A percentile compares a stretch with the other conserved stretches of the same genome.
Conservation (phyloP, 2,888 invertebrate species). For the Apodemia zela region DNA sequence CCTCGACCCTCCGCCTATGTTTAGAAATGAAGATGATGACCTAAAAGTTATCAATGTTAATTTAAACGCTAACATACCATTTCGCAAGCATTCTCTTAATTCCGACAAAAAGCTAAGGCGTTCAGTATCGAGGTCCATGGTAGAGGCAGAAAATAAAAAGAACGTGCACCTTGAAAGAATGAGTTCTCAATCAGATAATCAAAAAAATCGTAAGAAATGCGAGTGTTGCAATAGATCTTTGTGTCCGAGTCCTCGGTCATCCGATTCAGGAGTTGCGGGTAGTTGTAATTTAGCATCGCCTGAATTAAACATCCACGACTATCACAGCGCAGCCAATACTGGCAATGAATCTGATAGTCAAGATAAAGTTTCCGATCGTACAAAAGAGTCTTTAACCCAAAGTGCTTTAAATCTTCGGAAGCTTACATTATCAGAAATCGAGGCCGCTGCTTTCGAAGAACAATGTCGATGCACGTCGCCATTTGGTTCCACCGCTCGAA, state of each 20-base stretch:
- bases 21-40: slow-evolving; percentile 70
- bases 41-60: slow-evolving; percentile 67
- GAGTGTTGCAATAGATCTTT: slow-evolving; percentile 82
- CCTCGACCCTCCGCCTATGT: slow-evolving; percentile 82
- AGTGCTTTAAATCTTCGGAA: slow-evolving; percentile 56
- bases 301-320: slow-evolving; percentile 78
- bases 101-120: slow-evolving; percentile 80
- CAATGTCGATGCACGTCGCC: slow-evolving; percentile 87
- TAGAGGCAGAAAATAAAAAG: slow-evolving; percentile 61
- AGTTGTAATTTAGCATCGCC: slow-evolving; percentile 88
- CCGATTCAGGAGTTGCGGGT: slow-evolving; percentile 92
- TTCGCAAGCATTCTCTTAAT: slow-evolving; percentile 80
- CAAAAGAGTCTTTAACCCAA: slow-evolving; percentile 52
- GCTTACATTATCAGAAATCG: slow-evolving; percentile 79
- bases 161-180: slow-evolving; percentile 57
- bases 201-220: slow-evolving; percentile 62
- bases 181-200: slow-evolving; percentile 69
- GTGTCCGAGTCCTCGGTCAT: slow-evolving; percentile 86
- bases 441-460: slow-evolving; percentile 82
- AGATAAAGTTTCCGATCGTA: slow-evolving; percentile 51
- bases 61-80: slow-evolving; percentile 62
- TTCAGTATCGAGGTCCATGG: slow-evolving; percentile 68
- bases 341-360: slow-evolving; percentile 63
- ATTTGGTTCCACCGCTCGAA: slow-evolving; percentile 86
- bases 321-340: slow-evolving; percentile 42